Base-by-base conservation (phyloP, 2,888 invertebrate genomes). In the Sarcophaga variegata region DNA sequence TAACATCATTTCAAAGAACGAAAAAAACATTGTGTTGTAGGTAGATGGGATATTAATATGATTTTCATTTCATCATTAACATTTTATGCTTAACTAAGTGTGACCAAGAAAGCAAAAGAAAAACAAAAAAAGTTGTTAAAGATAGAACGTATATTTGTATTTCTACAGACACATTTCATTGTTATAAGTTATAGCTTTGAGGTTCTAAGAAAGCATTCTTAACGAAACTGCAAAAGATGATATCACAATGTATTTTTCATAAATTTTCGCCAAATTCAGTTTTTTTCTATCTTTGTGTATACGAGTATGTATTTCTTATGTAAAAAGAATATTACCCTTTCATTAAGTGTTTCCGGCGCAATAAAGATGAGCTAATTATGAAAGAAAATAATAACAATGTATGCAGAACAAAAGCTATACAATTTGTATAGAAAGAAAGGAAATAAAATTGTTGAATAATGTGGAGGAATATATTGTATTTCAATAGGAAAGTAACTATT, bases 51-150 rank as follows among this genome's bases (percentile, higher is more conserved):
- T 69, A 47, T 59, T 54, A 63, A 74, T 63, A 81, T 74, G 82
- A 85, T 83, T 86, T 10, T 37, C 27, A 82, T 45, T 22, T 22
- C 45, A 86, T 84, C 59, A 87, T 76, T 81, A 84, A 88, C 81
- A 86, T 86, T 86, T 88, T 85, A 83, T 87, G 90, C 85, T 85
- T 90, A 91, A 89, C 91, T 87, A 89, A 90, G 91, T 91, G 91
- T 92, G 90, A 92, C 90, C 88, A 76, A 64, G 17, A 54, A 54
- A 14, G 14, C 12, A 54, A 14, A 54, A 14, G 5, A 54, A 54
- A 54, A 4, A 54, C 12, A 54, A 54, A 54, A 54, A 54, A 54
- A 54, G 71, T 54, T 71, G 25, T 81, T 80, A 76, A 76, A 72
- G 80, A 17, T 77, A 81, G 62, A 85, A 77, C 66, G 62, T 67